Conservation (phyloP, 2,113 vertebrate genomes). For the Halichoeres trimaculatus region DNA sequence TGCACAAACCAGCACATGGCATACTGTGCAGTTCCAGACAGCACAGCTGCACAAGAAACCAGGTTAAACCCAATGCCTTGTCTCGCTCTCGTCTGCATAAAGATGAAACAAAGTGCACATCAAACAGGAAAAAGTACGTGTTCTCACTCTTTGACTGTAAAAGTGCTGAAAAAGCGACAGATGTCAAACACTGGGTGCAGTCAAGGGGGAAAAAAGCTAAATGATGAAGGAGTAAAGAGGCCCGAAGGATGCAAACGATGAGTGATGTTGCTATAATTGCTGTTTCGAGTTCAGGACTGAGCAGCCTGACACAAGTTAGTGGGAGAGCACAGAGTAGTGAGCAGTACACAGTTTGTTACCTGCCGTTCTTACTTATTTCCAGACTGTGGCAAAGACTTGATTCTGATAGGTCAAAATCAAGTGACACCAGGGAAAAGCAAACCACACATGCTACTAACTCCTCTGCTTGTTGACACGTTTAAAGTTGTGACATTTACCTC, state of each 20-base stretch:
- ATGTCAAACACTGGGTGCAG: constrained; percentile 16
- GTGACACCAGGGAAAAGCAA: too few relatives aligned
- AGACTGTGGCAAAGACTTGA: too few relatives aligned
- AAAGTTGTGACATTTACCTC: too few relatives aligned
- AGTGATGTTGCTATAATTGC: background rate
- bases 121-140: constrained; percentile 14
- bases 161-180: constrained; percentile 31
- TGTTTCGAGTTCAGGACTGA: background rate
- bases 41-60: constrained; percentile 19
- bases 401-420: too few relatives aligned
- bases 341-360: too few relatives aligned
- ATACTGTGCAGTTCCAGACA: constrained; percentile 11
- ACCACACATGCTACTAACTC: too few relatives aligned
- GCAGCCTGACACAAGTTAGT: background rate
- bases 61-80: constrained; percentile 28
- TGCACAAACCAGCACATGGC: constrained; percentile 8
- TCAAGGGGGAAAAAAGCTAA: background rate
- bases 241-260: background rate
- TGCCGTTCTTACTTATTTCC: too few relatives aligned
- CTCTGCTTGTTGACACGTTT: too few relatives aligned
- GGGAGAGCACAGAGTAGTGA: too few relatives aligned
- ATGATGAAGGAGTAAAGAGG: background rate
- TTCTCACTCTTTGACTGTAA: constrained; percentile 24
- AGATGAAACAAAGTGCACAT: constrained; percentile 60
- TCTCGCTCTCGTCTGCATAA: background rate